These are phyloP conservation scores for Yponomeuta sedellus DNA, from an alignment of 2,888 invertebrate genomes.

Conservation along the genomic window DNA sequence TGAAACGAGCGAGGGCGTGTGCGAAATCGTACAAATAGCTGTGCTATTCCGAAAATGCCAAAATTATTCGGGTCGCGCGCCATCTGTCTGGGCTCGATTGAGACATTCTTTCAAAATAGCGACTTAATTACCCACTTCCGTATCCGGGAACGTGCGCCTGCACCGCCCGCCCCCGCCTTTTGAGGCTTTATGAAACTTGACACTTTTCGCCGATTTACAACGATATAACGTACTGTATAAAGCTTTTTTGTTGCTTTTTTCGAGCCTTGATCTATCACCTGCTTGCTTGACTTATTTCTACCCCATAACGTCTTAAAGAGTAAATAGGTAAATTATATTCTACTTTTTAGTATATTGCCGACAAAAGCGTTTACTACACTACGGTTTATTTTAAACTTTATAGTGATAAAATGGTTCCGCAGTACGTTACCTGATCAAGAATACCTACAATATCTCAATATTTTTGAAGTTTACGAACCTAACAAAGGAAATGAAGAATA, in stretches of 20 bases:
- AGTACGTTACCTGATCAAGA: too few species aligned
- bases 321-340: too few species aligned
- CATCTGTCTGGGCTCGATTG: constrained; percentile 66
- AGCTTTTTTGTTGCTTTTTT: not conserved
- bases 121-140: constrained; percentile 69
- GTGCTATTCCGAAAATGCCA: constrained; percentile 58
- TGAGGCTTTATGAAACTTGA: constrained; percentile 49
- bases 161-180: constrained; percentile 56
- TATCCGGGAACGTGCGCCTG: constrained; percentile 62
- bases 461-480: too few species aligned
- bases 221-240: constrained; percentile 11
- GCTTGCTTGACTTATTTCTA: not conserved
- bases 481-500: too few species aligned
- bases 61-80: constrained; percentile 54
- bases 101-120: constrained; percentile 73
- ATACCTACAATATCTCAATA: too few species aligned
- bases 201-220: constrained; percentile 33
- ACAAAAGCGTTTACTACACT: too few species aligned
- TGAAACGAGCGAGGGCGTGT: constrained; percentile 39
- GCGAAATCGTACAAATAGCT: constrained; percentile 50
- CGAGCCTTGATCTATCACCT: not conserved
- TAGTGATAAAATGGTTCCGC: too few species aligned
- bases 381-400: too few species aligned
- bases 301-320: not conserved
- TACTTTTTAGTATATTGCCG: too few species aligned